phyloP scores from a whole-genome alignment of 2,888 invertebrate genomes.

The Drosophila nr. perissopoda region DNA sequence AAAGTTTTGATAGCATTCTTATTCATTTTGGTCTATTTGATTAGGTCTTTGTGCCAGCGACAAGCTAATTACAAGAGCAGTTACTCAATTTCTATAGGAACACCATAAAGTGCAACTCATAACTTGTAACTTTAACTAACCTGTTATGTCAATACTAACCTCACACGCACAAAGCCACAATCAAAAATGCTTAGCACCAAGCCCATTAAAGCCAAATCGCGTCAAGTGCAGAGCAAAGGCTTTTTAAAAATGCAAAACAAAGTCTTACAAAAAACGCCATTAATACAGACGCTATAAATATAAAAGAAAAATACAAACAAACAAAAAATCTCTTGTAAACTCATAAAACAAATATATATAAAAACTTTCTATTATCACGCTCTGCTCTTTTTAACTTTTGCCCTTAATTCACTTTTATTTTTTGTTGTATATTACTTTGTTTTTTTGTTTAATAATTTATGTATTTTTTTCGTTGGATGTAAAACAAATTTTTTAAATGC shows the following conservation, averaged over 20 bases:
- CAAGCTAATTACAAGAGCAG: slow-evolving; percentile 37
- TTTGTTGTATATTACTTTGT: slow-evolving; percentile 42
- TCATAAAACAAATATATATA: slow-evolving; percentile 72
- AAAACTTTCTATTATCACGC: slow-evolving; percentile 81
- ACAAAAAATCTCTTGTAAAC: slow-evolving; percentile 61
- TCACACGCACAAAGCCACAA: not conserved
- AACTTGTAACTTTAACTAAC: not conserved
- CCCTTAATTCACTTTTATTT: slow-evolving; percentile 78
- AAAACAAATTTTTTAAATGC: slow-evolving; percentile 60
- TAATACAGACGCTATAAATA: slow-evolving; percentile 48
- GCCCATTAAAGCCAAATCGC: slow-evolving; percentile 58
- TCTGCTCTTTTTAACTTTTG: slow-evolving; percentile 88
- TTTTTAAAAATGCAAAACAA: slow-evolving; percentile 20
- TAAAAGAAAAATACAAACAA: slow-evolving; percentile 44
- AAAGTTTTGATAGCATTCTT: slow-evolving; percentile 72
- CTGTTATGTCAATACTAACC: not conserved
- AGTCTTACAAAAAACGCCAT: slow-evolving; percentile 34
- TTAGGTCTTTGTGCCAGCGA: slow-evolving; percentile 35
- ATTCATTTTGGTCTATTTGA: slow-evolving; percentile 44
- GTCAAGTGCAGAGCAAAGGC: slow-evolving; percentile 31
- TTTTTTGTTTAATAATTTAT: slow-evolving; percentile 21
- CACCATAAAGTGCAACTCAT: not conserved
- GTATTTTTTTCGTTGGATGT: slow-evolving; percentile 48
- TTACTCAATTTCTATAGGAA: slow-evolving; percentile 20
- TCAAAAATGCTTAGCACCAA: not conserved